A percentile compares a stretch with the other conserved stretches of the same genome.
These are phyloP conservation scores for Parochlus steinenii DNA, from an alignment of 2,888 invertebrate species.

Conservation along the genomic window DNA sequence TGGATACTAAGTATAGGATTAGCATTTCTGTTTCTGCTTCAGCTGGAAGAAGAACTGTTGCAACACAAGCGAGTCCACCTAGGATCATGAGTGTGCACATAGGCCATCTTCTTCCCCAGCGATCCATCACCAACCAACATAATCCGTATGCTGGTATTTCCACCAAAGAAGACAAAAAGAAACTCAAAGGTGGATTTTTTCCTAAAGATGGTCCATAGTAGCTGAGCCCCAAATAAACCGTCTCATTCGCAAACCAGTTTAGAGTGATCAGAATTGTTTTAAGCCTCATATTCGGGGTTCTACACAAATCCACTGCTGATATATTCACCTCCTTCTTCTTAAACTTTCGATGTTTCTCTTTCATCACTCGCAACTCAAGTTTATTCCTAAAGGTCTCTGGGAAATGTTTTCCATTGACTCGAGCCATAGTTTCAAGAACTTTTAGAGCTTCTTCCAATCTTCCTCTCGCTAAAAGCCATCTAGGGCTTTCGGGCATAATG, in stretches of 20 bases:
- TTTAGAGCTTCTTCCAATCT: constrained; percentile 64
- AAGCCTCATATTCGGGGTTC: constrained; percentile 75
- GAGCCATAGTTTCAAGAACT: constrained; percentile 61
- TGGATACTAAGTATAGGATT: constrained; percentile 61
- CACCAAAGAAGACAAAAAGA: constrained; percentile 69
- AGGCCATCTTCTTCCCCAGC: constrained; percentile 77
- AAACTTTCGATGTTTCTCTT: constrained; percentile 38
- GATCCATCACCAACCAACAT: constrained; percentile 80
- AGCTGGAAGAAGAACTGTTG: constrained; percentile 64
- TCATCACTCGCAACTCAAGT: constrained; percentile 52
- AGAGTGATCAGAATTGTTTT: constrained; percentile 74
- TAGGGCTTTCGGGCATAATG: constrained; percentile 76
- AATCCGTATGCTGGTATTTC: constrained; percentile 79
- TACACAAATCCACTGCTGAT: constrained; percentile 30
- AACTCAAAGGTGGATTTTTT: constrained; percentile 74
- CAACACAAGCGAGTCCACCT: constrained; percentile 69
- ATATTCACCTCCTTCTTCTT: constrained; percentile 33
- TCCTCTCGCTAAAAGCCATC: constrained; percentile 78
- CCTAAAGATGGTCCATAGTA: constrained; percentile 84
- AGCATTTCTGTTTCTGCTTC: constrained; percentile 60
- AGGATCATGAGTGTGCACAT: constrained; percentile 40
- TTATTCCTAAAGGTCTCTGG: constrained; percentile 56
- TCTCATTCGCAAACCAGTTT: constrained; percentile 86
- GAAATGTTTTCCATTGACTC: constrained; percentile 56
- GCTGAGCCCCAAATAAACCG: constrained; percentile 80